Evolutionary conservation across 2,113 vertebrate species (phyloP).

Genomic region (Leucopternis melanops): DNA sequence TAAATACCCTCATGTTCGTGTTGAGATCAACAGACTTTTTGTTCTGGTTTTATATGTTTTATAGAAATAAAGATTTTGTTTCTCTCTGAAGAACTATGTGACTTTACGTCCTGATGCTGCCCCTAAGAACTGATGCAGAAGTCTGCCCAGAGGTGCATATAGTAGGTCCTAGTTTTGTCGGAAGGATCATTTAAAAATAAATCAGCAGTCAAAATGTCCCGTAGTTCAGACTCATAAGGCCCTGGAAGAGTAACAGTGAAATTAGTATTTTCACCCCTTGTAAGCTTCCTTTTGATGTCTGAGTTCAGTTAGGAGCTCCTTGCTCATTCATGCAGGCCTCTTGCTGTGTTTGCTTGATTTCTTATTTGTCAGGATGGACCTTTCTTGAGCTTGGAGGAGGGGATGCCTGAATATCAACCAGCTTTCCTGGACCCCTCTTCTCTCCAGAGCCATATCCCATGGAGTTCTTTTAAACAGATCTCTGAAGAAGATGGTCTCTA

Average conservation of each 20-base stretch:
- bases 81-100: not conserved
- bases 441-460: not conserved
- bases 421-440: not conserved
- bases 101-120: not conserved
- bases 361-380: not conserved
- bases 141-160: not conserved
- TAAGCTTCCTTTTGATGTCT: not conserved
- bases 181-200: not conserved
- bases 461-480: not conserved
- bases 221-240: not conserved
- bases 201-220: not conserved
- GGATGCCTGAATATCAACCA: not conserved
- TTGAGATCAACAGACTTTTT: not conserved
- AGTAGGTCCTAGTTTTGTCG: not conserved
- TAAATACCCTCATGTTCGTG: not conserved
- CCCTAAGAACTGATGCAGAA: not conserved
- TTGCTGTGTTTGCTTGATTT: not conserved
- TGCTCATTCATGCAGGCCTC: not conserved
- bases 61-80: not conserved
- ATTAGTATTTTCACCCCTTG: not conserved
- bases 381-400: not conserved
- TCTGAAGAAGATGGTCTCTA: not conserved
- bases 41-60: not conserved
- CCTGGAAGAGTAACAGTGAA: not conserved
- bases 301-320: not conserved